Evolutionary conservation across 1,140 invertebrate genomes (phyloP).

Genomic region (Sitophilus oryzae): DNA sequence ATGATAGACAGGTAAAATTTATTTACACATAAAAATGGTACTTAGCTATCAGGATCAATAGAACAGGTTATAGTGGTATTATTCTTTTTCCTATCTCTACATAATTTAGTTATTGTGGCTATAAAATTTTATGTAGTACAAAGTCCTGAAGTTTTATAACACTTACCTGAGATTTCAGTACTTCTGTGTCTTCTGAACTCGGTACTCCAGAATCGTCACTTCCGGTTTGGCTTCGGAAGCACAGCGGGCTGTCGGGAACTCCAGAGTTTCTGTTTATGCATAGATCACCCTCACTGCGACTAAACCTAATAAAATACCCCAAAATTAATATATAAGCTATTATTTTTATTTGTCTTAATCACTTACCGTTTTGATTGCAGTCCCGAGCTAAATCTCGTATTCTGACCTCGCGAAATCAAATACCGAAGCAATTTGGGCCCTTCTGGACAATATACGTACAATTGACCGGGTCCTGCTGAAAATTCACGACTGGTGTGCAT

Average conservation of each 20-base stretch:
- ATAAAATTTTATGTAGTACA: not conserved
- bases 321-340: not conserved
- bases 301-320: conserved; percentile 37
- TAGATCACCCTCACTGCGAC: conserved; percentile 51
- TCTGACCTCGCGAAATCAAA: conserved; percentile 46
- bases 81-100: too few relatives aligned
- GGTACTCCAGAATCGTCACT: conserved; percentile 40
- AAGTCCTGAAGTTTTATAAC: not conserved
- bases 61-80: too few relatives aligned
- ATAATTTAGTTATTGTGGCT: not conserved
- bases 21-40: too few relatives aligned
- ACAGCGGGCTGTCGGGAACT: conserved; percentile 30
- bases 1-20: too few relatives aligned
- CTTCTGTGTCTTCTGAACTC: conserved; percentile 35
- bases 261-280: conserved; percentile 19
- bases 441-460: conserved; percentile 48
- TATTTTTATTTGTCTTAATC: too few relatives aligned
- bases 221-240: conserved; percentile 34
- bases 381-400: conserved; percentile 31
- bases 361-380: conserved; percentile 14
- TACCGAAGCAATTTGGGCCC: conserved; percentile 45
- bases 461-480: conserved; percentile 46
- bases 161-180: conserved; percentile 37
- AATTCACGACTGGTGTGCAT: conserved; percentile 52
- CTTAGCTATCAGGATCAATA: too few relatives aligned